These are phyloP conservation scores for Eudyptes chrysolophus DNA, from an alignment of 2,113 vertebrate genomes.

Conservation along the genomic window DNA sequence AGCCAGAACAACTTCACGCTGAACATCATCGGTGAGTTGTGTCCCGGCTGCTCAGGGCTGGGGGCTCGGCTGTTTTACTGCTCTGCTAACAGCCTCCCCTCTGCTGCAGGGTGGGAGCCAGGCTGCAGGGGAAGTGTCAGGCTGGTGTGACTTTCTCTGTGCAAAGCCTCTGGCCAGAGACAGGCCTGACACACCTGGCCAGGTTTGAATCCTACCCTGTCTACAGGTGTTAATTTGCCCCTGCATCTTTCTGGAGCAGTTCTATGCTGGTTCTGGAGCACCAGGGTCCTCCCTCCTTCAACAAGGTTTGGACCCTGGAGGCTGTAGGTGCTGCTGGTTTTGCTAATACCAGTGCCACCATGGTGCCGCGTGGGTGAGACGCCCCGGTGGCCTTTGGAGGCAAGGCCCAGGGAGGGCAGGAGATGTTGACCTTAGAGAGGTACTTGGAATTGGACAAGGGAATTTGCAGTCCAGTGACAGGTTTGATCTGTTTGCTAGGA, in stretches of 20 bases:
- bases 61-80: not conserved
- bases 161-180: not conserved
- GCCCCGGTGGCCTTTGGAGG: not conserved
- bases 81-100: not conserved
- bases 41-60: not conserved
- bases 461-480: not conserved
- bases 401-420: not conserved
- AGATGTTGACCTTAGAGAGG: not conserved
- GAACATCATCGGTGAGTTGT: conserved; percentile 85
- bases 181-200: not conserved
- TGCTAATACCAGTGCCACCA: not conserved
- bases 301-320: not conserved
- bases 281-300: not conserved
- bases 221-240: not conserved
- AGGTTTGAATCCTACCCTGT: not conserved
- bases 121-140: not conserved
- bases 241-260: not conserved
- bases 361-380: rapidly evolving
- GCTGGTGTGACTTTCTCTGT: not conserved
- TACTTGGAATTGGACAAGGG: not conserved
- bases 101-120: not conserved
- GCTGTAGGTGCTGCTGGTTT: not conserved
- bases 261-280: not conserved
- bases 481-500: not conserved
- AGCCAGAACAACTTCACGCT: conserved; percentile 90